Percentiles rank a stretch among this genome's conserved stretches.
These are phyloP conservation scores for Ligdia adustata DNA, from an alignment of 2,888 invertebrate species.

Conservation along the genomic window DNA sequence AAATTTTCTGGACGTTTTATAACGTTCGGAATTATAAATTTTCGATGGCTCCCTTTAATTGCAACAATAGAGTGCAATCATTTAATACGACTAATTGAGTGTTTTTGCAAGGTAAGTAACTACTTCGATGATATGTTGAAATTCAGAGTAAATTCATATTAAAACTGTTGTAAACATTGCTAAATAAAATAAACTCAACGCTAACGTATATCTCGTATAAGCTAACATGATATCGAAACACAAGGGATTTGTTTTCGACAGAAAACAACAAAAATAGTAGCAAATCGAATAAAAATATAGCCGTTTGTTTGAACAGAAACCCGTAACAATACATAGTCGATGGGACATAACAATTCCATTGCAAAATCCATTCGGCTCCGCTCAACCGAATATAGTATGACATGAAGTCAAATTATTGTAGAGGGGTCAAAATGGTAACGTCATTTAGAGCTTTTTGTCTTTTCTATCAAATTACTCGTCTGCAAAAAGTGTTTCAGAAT, in stretches of 20 bases:
- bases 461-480: slow-evolving; percentile 30
- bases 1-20: slow-evolving; percentile 20
- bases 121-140: no score
- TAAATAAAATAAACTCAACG: no score
- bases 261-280: slow-evolving; percentile 48
- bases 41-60: no score
- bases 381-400: slow-evolving; percentile 75
- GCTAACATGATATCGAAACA: slow-evolving; percentile 14
- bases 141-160: no score
- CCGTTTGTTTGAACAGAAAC: slow-evolving; percentile 56
- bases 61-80: no score
- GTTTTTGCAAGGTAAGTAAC: no score
- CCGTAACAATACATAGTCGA: slow-evolving; percentile 52
- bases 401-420: slow-evolving; percentile 74
- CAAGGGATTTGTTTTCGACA: slow-evolving; percentile 33
- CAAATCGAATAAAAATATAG: slow-evolving; percentile 62
- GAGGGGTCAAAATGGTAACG: slow-evolving; percentile 52
- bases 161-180: no score
- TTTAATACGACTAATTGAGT: no score
- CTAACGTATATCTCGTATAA: slow-evolving; percentile 46
- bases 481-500: slow-evolving; percentile 7
- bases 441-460: slow-evolving; percentile 48
- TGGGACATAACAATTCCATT: slow-evolving; percentile 71
- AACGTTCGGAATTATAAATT: no score
- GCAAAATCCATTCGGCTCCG: slow-evolving; percentile 75